Evolutionary conservation across 2,888 invertebrate species (phyloP), one percentile per base, ranked within the genome.

Genomic region (Ennomos quercinarius): DNA sequence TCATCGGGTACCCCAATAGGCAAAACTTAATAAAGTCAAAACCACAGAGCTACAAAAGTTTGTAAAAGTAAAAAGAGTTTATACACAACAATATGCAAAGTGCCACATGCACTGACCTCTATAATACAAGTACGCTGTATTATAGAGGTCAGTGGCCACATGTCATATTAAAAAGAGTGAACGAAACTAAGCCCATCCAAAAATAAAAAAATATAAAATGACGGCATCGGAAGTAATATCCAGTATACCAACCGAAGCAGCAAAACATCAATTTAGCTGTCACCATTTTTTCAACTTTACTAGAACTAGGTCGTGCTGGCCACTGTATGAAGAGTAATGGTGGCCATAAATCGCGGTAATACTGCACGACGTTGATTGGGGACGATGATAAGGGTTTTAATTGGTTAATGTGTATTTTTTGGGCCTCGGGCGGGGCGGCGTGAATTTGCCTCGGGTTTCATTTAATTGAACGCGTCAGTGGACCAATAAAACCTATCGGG

Each of bases 291-390:
- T 49, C 44, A 44, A 55, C 38, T 44, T 45, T 11, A n/a, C 17
- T 27, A 41, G 45, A 50, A 57, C 9, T 41, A 41, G 50, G 45
- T 41, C 57, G 13, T 9, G n/a, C 38, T 43, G 48, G 27, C 55
- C 55, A 37, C 41, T 9, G 38, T 13, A 60, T 60, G 55, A 60
- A 60, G 60, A 60, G 46, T 55, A 46, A 60, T 55, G 54, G 44
- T 12, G 12, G 40, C 27, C 50, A 54, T 59, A 54, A 59, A 59
- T 59, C 45, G 36, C 44, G 8, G 44, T 58, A 44, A 35, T 47
- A 46, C 55, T 42, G 10, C 5, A 38, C 10, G 11, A 34, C 27
- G 34, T 3, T 45, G 60, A 60, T 60, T 41, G 44, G 46, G 46
- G 38, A 27, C 45, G 38, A 42, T 13, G 60, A 60, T 60, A 59